Evolutionary conservation across 2,113 vertebrate species (phyloP).

Genomic region (Pimephales promelas): DNA sequence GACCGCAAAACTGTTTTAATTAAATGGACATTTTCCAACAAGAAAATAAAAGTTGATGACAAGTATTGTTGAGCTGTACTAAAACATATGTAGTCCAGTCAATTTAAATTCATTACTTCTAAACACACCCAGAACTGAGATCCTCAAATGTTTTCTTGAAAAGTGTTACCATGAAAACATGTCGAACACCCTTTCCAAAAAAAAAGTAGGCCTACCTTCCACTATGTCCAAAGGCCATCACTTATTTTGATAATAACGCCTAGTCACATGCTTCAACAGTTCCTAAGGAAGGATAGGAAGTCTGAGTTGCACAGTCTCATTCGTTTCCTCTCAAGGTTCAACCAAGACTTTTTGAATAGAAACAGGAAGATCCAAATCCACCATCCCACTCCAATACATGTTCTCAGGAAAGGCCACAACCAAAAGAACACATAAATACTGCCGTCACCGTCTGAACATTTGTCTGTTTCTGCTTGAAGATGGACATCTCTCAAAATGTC

Average conservation of each 20-base stretch:
- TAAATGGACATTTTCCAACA: too few species aligned
- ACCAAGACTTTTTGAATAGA: conserved; percentile 19
- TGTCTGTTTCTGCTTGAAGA: conserved; percentile 32
- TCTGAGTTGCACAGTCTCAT: conserved; percentile 25
- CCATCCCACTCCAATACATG: conserved; percentile 9
- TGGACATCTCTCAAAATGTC: conserved; percentile 3
- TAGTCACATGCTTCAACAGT: conserved; percentile 6
- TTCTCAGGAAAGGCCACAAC: conserved; percentile 4
- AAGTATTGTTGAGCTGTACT: not conserved
- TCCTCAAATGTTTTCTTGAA: not conserved
- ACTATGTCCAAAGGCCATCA: not conserved
- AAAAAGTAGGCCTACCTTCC: not conserved
- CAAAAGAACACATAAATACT: conserved; percentile 44
- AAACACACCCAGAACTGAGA: not conserved
- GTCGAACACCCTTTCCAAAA: not conserved
- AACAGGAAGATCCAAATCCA: conserved; percentile 45
- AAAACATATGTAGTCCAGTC: not conserved
- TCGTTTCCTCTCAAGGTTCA: conserved; percentile 11
- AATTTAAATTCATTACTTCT: not conserved
- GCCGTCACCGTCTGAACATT: conserved; percentile 34
- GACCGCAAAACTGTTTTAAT: not conserved
- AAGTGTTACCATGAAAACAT: not conserved
- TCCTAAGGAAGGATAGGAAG: conserved; percentile 39
- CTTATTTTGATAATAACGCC: conserved; percentile 1
- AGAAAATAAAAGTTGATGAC: not conserved